Percentiles rank a stretch among this genome's conserved stretches.
These are phyloP conservation scores for Rhodophaea formosa DNA, from an alignment of 2,888 invertebrate species.

Conservation along the genomic window DNA sequence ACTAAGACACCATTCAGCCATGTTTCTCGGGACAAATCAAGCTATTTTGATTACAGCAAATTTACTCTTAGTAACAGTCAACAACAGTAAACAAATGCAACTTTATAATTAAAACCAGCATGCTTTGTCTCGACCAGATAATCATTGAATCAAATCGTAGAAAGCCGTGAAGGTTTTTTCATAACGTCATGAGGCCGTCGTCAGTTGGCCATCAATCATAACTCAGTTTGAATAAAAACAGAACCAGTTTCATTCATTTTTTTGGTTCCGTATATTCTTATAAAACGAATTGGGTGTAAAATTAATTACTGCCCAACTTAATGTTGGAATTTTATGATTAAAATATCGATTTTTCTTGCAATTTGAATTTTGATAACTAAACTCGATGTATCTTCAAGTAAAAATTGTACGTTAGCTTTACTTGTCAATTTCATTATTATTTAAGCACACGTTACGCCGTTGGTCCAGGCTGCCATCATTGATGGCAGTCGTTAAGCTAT, in stretches of 20 bases:
- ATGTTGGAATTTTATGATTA: neutral
- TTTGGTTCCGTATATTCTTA: conserved; percentile 26
- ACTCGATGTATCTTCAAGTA: too few relatives aligned
- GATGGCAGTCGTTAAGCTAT: too few relatives aligned
- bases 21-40: too few relatives aligned
- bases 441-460: too few relatives aligned
- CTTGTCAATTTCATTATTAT: too few relatives aligned
- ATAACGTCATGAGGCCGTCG: conserved; percentile 50
- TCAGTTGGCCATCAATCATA: conserved; percentile 59
- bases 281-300: neutral
- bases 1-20: too few relatives aligned
- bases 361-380: too few relatives aligned
- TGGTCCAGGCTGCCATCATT: too few relatives aligned
- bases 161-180: conserved; percentile 43
- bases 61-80: too few relatives aligned
- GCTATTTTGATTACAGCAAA: too few relatives aligned
- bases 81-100: neutral
- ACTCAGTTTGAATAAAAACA: conserved; percentile 43
- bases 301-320: neutral
- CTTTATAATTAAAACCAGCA: conserved; percentile 3
- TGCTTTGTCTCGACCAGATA: conserved; percentile 22
- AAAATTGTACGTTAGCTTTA: too few relatives aligned
- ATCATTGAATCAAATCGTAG: conserved; percentile 26
- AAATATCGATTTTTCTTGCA: neutral
- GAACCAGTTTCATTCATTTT: conserved; percentile 30